Conservation (phyloP, 2,888 invertebrate species). For the Camponotus fellah region DNA sequence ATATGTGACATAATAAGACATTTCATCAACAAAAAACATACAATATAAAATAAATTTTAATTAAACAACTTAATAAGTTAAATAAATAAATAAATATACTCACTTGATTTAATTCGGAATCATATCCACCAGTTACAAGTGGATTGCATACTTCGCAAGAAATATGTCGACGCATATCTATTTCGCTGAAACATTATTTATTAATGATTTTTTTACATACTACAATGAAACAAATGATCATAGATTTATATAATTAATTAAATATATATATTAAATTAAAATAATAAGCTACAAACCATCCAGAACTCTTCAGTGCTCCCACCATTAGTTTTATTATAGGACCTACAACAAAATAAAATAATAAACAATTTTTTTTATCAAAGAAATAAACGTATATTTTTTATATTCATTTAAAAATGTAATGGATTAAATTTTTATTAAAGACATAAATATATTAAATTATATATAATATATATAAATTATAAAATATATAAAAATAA, state of each 20-base stretch:
- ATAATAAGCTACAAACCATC: constrained; percentile 88
- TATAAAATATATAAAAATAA: no score
- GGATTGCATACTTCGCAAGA: constrained; percentile 96
- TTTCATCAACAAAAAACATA: neutral
- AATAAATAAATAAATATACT: neutral
- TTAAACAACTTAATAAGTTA: neutral
- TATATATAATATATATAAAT: no score
- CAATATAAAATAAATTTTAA: neutral
- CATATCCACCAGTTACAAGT: constrained; percentile 96
- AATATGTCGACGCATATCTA: constrained; percentile 95
- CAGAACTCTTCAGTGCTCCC: constrained; percentile 93
- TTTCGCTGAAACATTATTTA: constrained; percentile 88
- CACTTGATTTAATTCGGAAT: constrained; percentile 93
- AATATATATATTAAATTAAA: no score
- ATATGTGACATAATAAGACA: neutral
- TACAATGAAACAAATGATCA: constrained; percentile 1
- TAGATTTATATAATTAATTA: neutral
- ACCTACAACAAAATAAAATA: constrained; percentile 86
- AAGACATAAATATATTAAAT: neutral
- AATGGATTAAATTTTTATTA: neutral
- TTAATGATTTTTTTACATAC: constrained; percentile 30
- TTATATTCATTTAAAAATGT: neutral
- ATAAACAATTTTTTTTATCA: neutral
- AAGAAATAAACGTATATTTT: neutral
- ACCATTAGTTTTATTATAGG: constrained; percentile 94